phyloP scores from a whole-genome alignment of 37 sponge, comb jelly and placozoan species.

The Axinella damicornis region DNA sequence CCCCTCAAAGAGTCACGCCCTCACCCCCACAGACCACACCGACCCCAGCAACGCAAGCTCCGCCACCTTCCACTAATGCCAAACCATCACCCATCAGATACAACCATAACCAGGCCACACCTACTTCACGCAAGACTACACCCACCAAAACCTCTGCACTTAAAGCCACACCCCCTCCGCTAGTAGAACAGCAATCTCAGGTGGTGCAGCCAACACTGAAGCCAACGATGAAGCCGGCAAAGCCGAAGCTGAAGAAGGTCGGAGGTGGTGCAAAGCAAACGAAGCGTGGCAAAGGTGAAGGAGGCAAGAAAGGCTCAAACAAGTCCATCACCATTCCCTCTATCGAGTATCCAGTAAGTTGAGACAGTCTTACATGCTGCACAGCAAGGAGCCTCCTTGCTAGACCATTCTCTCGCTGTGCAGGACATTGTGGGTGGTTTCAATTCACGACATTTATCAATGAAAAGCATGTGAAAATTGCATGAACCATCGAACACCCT shows the following conservation, averaged over 20 bases:
- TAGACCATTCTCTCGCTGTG: too few species aligned
- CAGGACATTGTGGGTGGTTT: too few species aligned
- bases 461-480: too few species aligned
- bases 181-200: background rate
- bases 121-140: background rate
- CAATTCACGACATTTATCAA: too few species aligned
- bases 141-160: background rate
- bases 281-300: background rate
- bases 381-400: too few species aligned
- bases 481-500: too few species aligned
- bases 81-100: slow-evolving; percentile 17
- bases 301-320: slow-evolving; percentile 11
- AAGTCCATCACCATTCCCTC: slow-evolving; percentile 55
- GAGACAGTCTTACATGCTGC: too few species aligned
- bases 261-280: background rate
- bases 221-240: background rate
- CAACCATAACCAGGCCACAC: background rate
- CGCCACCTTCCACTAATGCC: slow-evolving; percentile 18
- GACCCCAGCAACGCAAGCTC: background rate
- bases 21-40: background rate
- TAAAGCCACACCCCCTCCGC: slow-evolving; percentile 16
- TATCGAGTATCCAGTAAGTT: slow-evolving; percentile 57
- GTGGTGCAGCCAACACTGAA: background rate
- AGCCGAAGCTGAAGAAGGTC: background rate
- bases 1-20: background rate